Conservation (phyloP, 2,797 vertebrate species). For the Rhynchonycteris naso region DNA sequence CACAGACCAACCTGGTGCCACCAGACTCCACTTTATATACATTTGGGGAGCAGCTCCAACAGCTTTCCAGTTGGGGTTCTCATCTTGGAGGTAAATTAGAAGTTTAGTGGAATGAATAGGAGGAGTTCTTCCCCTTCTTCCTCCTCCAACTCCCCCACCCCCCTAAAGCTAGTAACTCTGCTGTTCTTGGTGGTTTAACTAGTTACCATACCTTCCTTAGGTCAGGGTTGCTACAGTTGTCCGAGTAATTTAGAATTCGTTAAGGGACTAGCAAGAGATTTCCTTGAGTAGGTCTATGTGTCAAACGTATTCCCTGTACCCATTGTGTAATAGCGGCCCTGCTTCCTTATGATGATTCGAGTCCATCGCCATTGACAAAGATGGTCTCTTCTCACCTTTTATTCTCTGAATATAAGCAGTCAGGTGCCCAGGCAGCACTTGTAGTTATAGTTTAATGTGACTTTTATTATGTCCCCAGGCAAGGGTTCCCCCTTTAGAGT, state of each 20-base stretch:
- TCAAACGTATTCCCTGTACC: neutral
- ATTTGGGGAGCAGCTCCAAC: neutral
- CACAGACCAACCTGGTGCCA: neutral
- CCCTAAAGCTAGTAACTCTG: neutral
- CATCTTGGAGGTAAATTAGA: slow-evolving; percentile 15
- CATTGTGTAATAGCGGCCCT: neutral
- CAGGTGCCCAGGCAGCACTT: neutral
- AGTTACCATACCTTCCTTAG: neutral
- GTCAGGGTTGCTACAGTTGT: neutral
- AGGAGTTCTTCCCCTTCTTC: neutral
- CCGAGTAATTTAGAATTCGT: neutral
- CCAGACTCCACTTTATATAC: neutral
- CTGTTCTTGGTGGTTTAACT: slow-evolving; percentile 4
- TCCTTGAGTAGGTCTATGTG: neutral
- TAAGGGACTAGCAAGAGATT: neutral
- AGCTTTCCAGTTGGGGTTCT: neutral
- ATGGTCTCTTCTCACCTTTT: neutral
- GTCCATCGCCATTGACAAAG: neutral
- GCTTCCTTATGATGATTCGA: neutral
- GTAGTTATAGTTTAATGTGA: neutral
- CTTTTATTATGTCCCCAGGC: neutral
- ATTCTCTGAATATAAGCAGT: neutral
- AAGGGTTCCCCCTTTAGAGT: neutral
- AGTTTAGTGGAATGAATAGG: neutral
- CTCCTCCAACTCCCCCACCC: neutral